Conservation (phyloP, 2,888 invertebrate species). For the Aleiodes alternator region DNA sequence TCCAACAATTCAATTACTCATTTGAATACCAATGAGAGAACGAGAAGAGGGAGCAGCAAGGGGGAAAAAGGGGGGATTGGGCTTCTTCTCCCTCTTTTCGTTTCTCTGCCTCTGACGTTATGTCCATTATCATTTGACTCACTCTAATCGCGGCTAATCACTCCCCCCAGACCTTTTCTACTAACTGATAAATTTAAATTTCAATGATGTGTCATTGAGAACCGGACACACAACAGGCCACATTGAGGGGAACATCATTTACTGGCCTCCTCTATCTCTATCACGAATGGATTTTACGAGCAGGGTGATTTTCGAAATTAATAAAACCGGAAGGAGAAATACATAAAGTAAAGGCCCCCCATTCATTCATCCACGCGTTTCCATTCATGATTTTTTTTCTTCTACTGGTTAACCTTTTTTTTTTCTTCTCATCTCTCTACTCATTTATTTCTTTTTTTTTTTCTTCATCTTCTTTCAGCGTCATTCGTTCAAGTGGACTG, state of each 20-base stretch:
- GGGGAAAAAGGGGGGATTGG: neutral
- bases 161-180: slow-evolving; percentile 13
- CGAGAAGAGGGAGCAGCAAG: no score
- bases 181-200: slow-evolving; percentile 31
- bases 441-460: slow-evolving; percentile 22
- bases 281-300: slow-evolving; percentile 51
- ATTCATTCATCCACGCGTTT: slow-evolving; percentile 54
- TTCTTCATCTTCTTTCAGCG: slow-evolving; percentile 40
- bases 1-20: slow-evolving; percentile 45
- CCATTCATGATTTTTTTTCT: slow-evolving; percentile 32
- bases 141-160: slow-evolving; percentile 32
- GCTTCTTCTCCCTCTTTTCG: neutral
- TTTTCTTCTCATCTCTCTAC: neutral
- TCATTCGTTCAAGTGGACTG: slow-evolving; percentile 13
- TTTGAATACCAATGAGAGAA: slow-evolving; percentile 34
- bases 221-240: slow-evolving; percentile 9
- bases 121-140: slow-evolving; percentile 31
- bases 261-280: slow-evolving; percentile 12
- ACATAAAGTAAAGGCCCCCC: slow-evolving; percentile 53
- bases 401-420: slow-evolving; percentile 3
- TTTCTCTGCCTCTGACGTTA: neutral
- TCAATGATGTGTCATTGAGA: slow-evolving; percentile 27
- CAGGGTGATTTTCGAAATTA: slow-evolving; percentile 56
- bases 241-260: neutral
- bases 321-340: slow-evolving; percentile 61